A percentile compares a stretch with the other conserved stretches of the same genome.
Evolutionary conservation across 2,888 invertebrate species (phyloP).

Genomic region (Acheta domesticus): DNA sequence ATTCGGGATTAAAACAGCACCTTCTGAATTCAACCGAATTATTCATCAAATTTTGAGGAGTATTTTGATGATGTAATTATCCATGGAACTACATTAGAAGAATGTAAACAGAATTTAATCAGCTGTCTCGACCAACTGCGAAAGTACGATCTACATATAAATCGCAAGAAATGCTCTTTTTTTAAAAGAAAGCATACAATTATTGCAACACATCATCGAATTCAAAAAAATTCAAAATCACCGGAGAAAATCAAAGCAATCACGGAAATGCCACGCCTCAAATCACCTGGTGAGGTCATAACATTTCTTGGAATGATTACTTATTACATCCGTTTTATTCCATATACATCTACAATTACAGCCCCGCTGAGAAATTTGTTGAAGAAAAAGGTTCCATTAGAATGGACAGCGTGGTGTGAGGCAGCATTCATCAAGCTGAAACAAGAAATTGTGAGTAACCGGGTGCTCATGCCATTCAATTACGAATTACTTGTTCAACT

Average conservation of each 20-base stretch:
- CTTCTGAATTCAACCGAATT: slow-evolving; percentile 35
- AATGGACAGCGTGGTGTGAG: slow-evolving; percentile 32
- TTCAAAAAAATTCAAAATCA: no score
- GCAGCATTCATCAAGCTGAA: slow-evolving; percentile 35
- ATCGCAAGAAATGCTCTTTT: no score
- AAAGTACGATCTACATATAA: no score
- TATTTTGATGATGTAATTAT: no score
- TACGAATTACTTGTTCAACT: slow-evolving; percentile 32
- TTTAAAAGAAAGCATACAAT: no score
- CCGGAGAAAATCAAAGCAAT: no score
- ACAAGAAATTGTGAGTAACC: slow-evolving; percentile 33
- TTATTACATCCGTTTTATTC: slow-evolving; percentile 35
- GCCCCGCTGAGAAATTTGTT: background rate
- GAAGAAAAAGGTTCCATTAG: background rate
- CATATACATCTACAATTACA: slow-evolving; percentile 29
- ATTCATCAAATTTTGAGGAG: slow-evolving; percentile 31
- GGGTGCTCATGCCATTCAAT: slow-evolving; percentile 33
- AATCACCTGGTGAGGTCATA: no score
- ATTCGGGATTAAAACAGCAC: slow-evolving; percentile 36
- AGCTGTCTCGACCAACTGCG: no score
- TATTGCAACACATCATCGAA: no score
- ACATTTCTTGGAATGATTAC: slow-evolving; percentile 41
- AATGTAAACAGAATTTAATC: no score
- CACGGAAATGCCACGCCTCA: no score
- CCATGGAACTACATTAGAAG: no score